phyloP scores from a whole-genome alignment of 2,888 invertebrate species.

The Auanema sp. region DNA sequence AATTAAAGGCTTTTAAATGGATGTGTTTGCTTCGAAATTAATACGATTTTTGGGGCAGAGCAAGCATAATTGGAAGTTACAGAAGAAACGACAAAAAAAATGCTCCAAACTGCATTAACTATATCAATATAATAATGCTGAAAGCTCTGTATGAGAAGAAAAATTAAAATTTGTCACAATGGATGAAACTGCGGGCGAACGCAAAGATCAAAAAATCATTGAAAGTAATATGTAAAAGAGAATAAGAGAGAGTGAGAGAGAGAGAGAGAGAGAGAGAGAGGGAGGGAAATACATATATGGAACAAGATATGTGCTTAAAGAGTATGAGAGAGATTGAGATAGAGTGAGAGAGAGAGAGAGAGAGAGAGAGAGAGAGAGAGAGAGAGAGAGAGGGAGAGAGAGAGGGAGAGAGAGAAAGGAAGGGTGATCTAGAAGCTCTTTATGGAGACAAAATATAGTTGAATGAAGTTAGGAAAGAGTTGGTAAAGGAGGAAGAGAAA shows the following conservation, averaged over 20 bases:
- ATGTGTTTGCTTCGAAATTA: too few relatives aligned
- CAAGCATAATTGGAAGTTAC: too few relatives aligned
- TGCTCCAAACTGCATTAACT: too few relatives aligned
- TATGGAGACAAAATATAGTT: too few relatives aligned
- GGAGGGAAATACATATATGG: not conserved
- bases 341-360: slow-evolving; percentile 21
- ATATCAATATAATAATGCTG: too few relatives aligned
- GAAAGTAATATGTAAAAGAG: not conserved
- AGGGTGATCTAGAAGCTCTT: slow-evolving; percentile 11
- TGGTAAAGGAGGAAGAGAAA: too few relatives aligned
- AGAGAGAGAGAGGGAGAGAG: slow-evolving; percentile 1
- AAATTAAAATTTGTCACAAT: slow-evolving; percentile 6
- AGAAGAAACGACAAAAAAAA: too few relatives aligned
- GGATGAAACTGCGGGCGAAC: not conserved
- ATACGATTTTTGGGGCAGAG: too few relatives aligned
- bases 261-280: too few relatives aligned
- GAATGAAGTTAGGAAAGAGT: too few relatives aligned
- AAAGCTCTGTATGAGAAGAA: not conserved
- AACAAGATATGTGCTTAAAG: not conserved
- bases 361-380: slow-evolving; percentile 15
- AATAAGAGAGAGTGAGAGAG: slow-evolving; percentile 6
- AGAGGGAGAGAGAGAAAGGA: slow-evolving; percentile 6
- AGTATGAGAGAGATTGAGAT: not conserved
- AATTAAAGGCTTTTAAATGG: too few relatives aligned
- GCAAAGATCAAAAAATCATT: not conserved